These are phyloP conservation scores for Drosophila ficusphila DNA, from an alignment of 1,140 invertebrate genomes.

Conservation along the genomic window DNA sequence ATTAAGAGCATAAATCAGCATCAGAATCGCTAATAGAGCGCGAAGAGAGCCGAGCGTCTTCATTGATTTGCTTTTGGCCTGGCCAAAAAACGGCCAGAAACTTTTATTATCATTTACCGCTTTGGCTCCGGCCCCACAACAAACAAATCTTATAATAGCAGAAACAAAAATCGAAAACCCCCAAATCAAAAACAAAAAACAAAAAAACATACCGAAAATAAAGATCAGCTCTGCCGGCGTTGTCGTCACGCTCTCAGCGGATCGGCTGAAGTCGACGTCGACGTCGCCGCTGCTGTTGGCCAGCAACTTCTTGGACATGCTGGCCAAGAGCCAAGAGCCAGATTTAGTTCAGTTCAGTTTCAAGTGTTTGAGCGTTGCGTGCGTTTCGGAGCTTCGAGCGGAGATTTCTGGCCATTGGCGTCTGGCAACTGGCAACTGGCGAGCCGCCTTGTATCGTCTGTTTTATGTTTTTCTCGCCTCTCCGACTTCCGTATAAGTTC, in stretches of 20 bases:
- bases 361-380: slow-evolving; percentile 84
- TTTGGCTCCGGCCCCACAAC: slow-evolving; percentile 46
- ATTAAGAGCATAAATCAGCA: slow-evolving; percentile 82
- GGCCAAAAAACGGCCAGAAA: slow-evolving; percentile 18
- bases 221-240: slow-evolving; percentile 61
- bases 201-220: slow-evolving; percentile 15
- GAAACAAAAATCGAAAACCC: slow-evolving; percentile 39
- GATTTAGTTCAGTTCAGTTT: slow-evolving; percentile 84
- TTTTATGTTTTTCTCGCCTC: slow-evolving; percentile 14
- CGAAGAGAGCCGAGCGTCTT: slow-evolving; percentile 65
- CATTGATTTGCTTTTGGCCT: slow-evolving; percentile 49
- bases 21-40: slow-evolving; percentile 67
- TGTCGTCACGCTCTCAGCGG: slow-evolving; percentile 70
- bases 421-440: too few species aligned
- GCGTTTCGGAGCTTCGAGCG: slow-evolving; percentile 77
- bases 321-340: slow-evolving; percentile 79
- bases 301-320: slow-evolving; percentile 84
- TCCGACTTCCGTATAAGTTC: slow-evolving; percentile 55
- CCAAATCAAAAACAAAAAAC: slow-evolving; percentile 12
- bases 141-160: slow-evolving; percentile 36
- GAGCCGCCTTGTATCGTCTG: slow-evolving; percentile 26
- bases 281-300: slow-evolving; percentile 58
- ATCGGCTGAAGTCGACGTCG: slow-evolving; percentile 24
- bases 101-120: slow-evolving; percentile 82
- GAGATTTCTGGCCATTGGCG: slow-evolving; percentile 56